A percentile compares a stretch with the other conserved stretches of the same genome.
These are phyloP conservation scores for Anas bahamensis DNA, from an alignment of 2,797 vertebrate genomes.

Conservation along the genomic window DNA sequence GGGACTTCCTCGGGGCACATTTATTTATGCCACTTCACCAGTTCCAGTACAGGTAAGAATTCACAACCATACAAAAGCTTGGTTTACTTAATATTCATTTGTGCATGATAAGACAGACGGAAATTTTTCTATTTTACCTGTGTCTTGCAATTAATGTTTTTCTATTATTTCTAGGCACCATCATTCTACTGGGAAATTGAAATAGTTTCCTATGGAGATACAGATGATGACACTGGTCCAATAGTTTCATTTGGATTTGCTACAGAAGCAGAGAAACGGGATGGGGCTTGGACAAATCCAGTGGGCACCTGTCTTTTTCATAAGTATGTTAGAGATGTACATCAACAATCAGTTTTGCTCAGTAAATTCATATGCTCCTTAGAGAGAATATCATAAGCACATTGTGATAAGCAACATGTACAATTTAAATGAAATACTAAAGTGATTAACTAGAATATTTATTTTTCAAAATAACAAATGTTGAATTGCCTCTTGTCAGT, in stretches of 20 bases:
- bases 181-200: conserved; percentile 99
- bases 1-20: conserved; percentile 94
- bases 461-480: not conserved
- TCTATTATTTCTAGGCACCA: conserved; percentile 83
- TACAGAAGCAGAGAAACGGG: conserved; percentile 96
- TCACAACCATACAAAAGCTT: not conserved
- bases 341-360: not conserved
- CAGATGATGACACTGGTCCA: conserved; percentile 96
- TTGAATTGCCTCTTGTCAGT: not conserved
- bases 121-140: not conserved
- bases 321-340: conserved; percentile 85
- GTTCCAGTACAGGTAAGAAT: conserved; percentile 91
- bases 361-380: fast-evolving
- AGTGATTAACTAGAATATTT: not conserved
- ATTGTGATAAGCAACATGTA: fast-evolving
- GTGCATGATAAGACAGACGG: not conserved
- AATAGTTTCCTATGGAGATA: conserved; percentile 97
- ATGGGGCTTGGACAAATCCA: conserved; percentile 99
- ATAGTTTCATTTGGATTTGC: conserved; percentile 99
- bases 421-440: not conserved
- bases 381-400: not conserved
- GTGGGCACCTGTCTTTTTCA: conserved; percentile 99
- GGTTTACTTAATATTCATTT: not conserved
- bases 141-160: not conserved
- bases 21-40: conserved; percentile 96